Evolutionary conservation across 2,888 invertebrate species (phyloP).

Genomic region (Conomelus anceps): DNA sequence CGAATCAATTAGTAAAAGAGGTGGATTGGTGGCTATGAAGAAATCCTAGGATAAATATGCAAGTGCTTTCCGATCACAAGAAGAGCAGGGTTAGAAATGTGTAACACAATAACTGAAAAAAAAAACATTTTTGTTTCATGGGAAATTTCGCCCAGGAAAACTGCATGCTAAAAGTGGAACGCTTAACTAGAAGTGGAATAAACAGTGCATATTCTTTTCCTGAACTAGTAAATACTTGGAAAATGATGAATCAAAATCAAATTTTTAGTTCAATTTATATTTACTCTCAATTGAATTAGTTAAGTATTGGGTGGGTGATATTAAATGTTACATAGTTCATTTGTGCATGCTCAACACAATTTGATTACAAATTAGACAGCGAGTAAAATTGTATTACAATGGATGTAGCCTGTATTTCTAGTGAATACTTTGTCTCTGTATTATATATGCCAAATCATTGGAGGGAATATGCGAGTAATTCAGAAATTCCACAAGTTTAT

Average conservation of each 20-base stretch:
- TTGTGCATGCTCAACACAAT: background rate
- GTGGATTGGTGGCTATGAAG: background rate
- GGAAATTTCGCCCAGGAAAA: background rate
- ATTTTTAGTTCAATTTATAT: background rate
- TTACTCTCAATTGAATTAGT: background rate
- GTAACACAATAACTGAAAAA: background rate
- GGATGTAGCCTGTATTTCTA: no score
- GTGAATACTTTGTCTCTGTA: no score
- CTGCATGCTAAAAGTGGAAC: background rate
- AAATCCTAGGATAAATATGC: no score
- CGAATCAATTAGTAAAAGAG: background rate
- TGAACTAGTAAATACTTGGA: background rate
- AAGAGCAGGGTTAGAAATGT: background rate
- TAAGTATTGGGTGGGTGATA: background rate
- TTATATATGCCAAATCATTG: no score
- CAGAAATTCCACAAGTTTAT: no score
- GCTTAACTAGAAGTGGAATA: background rate
- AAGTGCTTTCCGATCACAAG: background rate
- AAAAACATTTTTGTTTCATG: background rate
- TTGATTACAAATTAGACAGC: background rate
- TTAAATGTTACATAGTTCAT: background rate
- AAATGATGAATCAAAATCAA: background rate
- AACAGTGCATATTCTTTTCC: background rate
- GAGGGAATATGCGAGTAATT: no score
- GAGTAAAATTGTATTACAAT: no score